Percentiles rank a stretch among this genome's conserved stretches.
phyloP scores from a whole-genome alignment of 2,797 vertebrate genomes.

The Sphenopsis melanotis region DNA sequence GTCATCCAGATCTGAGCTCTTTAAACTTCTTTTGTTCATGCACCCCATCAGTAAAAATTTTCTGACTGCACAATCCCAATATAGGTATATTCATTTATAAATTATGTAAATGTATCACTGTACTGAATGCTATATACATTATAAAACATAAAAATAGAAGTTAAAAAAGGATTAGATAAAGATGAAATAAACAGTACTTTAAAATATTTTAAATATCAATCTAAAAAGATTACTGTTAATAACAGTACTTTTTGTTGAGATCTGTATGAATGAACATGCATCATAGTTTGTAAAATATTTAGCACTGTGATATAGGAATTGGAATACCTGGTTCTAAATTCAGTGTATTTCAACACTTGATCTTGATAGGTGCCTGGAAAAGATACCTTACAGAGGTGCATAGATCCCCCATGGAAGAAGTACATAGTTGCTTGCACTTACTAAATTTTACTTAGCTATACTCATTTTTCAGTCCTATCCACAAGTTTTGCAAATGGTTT shows the following conservation, averaged over 20 bases:
- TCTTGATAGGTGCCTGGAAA: neutral
- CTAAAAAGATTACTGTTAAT: neutral
- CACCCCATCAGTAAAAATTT: neutral
- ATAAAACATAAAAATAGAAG: neutral
- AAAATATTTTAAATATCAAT: neutral
- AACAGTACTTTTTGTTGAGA: neutral
- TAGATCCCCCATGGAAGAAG: neutral
- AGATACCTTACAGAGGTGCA: neutral
- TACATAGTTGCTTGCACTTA: neutral
- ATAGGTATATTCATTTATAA: neutral
- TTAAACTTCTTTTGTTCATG: neutral
- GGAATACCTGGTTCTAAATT: neutral
- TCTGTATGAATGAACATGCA: neutral
- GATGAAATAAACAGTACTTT: neutral
- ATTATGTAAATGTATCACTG: neutral
- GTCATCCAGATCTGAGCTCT: neutral
- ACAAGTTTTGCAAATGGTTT: neutral
- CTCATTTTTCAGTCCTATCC: fast-evolving
- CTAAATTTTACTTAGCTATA: neutral
- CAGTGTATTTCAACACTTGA: neutral
- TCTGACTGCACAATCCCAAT: neutral
- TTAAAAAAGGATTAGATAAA: neutral
- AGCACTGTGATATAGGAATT: neutral
- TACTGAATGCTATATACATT: neutral
- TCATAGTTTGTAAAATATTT: neutral